Evolutionary conservation across 92 coral and sea anemone species (phyloP), one percentile per base, ranked within the genome.

Genomic region (Zoanthus sociatus): DNA sequence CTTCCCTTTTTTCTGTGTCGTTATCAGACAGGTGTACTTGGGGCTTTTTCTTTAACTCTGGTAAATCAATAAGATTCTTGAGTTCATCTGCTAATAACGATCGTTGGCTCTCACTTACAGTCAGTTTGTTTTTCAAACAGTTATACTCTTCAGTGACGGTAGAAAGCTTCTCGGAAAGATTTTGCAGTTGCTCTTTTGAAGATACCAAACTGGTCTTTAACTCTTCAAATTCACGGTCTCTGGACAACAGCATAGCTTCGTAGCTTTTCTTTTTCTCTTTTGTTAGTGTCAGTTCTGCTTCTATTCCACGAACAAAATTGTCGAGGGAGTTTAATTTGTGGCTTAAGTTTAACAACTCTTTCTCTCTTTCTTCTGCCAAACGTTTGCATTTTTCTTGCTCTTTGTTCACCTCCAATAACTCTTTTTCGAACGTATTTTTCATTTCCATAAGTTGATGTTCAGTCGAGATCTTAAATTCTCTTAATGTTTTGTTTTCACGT

Each of bases 141-240:
- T 18, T 7, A 30, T 74, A 87, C 60, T 76, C 50, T 58, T 90
- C 93, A 15, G 64, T 83, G 54, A 54, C 84, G 20, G 54, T 31
- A 7, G 86, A 82, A 68, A 90, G 55, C 56, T 76, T 85, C 11
- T 82, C 70, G 30, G 79, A 84, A 58, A 37, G 64, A 0, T 60
- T 58, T 6, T 44, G 50, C 75, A 45, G 74, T 16, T 60, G 78
- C 16, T 83, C 82, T 46, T 81, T 81, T 66, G 85, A 84, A 8
- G 87, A 85, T 54, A 72, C 70, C 75, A 90, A 79, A 56, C 74
- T 85, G 16, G 79, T 90, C 87, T 90, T 90, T 82, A 90, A 79
- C 12, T 88, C 92, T 90, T 90, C 83, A 42, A 90, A 68, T 9
- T 90, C 85, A 30, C 85, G 85, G 63, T 81, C 85, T 64, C 66